Conservation (phyloP, 2,888 invertebrate species). For the Venustoraphidia nigricollis region DNA sequence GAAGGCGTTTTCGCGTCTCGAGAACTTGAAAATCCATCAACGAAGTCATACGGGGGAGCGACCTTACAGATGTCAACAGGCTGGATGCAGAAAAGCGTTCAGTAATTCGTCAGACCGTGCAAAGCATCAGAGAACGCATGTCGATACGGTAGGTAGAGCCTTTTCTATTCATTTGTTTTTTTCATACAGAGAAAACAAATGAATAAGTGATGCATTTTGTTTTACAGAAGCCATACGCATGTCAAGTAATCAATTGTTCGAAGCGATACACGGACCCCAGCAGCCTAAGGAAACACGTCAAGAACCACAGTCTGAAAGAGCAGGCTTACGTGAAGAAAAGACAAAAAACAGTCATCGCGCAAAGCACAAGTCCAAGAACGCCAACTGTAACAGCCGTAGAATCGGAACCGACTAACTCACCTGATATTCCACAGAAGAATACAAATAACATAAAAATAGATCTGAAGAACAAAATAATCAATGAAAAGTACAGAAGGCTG, state of each 20-base stretch:
- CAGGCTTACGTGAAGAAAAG: constrained; percentile 23
- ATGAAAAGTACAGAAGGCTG: constrained; percentile 3
- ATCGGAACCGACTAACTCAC: not conserved
- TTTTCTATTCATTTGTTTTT: constrained; percentile 3
- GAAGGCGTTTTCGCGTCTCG: constrained; percentile 91
- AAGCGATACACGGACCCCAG: constrained; percentile 92
- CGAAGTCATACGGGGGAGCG: constrained; percentile 91
- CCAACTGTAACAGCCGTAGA: constrained; percentile 5
- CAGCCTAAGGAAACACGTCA: constrained; percentile 82
- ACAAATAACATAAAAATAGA: constrained; percentile 20
- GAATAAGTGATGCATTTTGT: constrained; percentile 2
- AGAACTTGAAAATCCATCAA: constrained; percentile 96
- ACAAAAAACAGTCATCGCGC: not conserved
- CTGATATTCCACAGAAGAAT: constrained; percentile 1
- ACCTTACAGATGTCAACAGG: constrained; percentile 88
- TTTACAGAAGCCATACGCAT: constrained; percentile 80
- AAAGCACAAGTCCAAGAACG: not conserved
- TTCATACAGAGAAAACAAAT: not conserved
- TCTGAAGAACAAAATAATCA: constrained; percentile 25
- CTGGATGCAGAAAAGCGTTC: constrained; percentile 88
- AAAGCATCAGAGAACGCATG: constrained; percentile 97
- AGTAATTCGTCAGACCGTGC: constrained; percentile 97
- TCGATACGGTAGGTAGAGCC: constrained; percentile 71
- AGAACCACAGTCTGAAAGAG: constrained; percentile 46
- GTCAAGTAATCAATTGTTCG: constrained; percentile 71